phyloP scores from a whole-genome alignment of 2,888 invertebrate genomes.

The Alviniconcha strummeri region DNA sequence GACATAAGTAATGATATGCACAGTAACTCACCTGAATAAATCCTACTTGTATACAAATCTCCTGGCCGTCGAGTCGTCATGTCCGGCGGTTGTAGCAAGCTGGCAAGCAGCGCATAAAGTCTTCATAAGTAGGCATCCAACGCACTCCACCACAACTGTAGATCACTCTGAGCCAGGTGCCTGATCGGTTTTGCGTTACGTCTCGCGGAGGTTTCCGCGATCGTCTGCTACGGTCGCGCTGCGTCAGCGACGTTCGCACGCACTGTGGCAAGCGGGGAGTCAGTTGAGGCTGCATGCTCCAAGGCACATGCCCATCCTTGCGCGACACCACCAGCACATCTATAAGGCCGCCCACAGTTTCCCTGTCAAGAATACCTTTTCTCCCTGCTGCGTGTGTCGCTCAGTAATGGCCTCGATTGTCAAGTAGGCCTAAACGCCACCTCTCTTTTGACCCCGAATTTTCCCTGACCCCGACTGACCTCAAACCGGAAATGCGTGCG shows the following conservation, averaged over 20 bases:
- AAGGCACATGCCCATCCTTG: slow-evolving; percentile 18
- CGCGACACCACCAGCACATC: not conserved
- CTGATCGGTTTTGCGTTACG: slow-evolving; percentile 15
- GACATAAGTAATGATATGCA: slow-evolving; percentile 24
- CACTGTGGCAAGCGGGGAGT: not conserved
- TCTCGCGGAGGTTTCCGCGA: slow-evolving; percentile 20
- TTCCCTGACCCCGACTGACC: slow-evolving; percentile 6
- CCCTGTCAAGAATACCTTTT: not conserved
- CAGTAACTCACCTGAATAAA: slow-evolving; percentile 17
- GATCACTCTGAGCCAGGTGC: not conserved
- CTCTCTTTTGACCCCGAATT: slow-evolving; percentile 15
- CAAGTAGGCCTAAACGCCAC: not conserved
- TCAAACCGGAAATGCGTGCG: not conserved
- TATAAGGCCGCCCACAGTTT: not conserved
- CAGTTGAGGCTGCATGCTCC: not conserved
- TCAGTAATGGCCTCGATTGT: not conserved
- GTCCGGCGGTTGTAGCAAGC: slow-evolving; percentile 13
- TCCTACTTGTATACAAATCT: slow-evolving; percentile 21
- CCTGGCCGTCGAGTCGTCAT: slow-evolving; percentile 22
- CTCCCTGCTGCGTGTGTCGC: not conserved
- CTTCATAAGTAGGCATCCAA: slow-evolving; percentile 16
- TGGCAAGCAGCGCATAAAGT: not conserved
- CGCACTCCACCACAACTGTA: slow-evolving; percentile 7
- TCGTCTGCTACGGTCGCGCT: slow-evolving; percentile 9
- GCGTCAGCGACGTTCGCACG: not conserved